Base-by-base conservation (phyloP, 2,113 vertebrate species). In the Limnothrissa miodon region DNA sequence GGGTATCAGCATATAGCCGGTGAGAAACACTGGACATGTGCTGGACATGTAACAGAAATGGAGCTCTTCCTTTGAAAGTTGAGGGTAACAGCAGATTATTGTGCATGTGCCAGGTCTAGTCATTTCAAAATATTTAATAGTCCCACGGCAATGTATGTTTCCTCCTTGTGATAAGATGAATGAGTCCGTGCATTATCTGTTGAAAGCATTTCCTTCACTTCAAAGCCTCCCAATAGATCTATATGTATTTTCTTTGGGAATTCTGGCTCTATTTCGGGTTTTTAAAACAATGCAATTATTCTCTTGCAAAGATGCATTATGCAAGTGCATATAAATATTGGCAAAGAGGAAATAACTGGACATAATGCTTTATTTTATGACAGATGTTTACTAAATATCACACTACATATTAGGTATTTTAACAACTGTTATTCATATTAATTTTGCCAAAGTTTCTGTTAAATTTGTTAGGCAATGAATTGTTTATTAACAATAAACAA, bases 191-290 rank as follows among this genome's bases (percentile, higher is more conserved):
- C 78, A 81, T 80, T 59, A 80, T 87, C 85, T 85, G 82, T 79
- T 86, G 45, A 83, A 87, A 86, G 78, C 82, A 85, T 84, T 84
- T 80, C 78, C 81, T 80, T 78, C 62, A 25, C n/a, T 83, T 45
- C 33, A 78, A 85, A 78, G 29, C 29, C 79, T 44, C 42, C 39
- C 21, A 48, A 42, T 6, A 42, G 42, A 42, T 21, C 42, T 23
- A 46, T 23, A 78, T 29, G 39, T 45, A 19, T 21, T 36, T 17
- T 78, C 29, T 36, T 45, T 21, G 56, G 23, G 23, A 53, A 29
- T 48, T 45, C 44, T 74, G 70, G 15, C 39, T 36, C 19, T 78
- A 82, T 66, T 66, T 66, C 25, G 13, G 59, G 59, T 33, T 2
- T 10, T 33, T 33, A 29, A 66, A 74, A 74, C 66, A 74, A 74